These are phyloP conservation scores for Pollenia griseotomentosa DNA, from an alignment of 2,888 invertebrate genomes.

Conservation along the genomic window DNA sequence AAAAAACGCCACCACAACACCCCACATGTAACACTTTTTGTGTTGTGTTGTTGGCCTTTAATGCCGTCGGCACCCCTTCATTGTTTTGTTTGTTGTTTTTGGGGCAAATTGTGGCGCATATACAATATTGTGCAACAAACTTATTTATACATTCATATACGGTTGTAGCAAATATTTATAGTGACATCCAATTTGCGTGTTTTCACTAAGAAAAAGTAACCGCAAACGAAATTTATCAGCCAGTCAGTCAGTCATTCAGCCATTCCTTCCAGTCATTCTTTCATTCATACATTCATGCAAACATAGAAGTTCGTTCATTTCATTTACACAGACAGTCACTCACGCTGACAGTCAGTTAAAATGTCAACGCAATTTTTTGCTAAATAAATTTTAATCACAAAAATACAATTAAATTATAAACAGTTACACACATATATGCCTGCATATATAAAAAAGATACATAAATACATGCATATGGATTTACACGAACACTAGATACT, in stretches of 20 bases:
- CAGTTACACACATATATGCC: slow-evolving; percentile 28
- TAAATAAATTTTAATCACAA: slow-evolving; percentile 73
- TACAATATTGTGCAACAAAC: background rate
- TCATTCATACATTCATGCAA: slow-evolving; percentile 31
- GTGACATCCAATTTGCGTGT: slow-evolving; percentile 82
- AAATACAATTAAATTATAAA: slow-evolving; percentile 54
- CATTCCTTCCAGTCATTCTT: background rate
- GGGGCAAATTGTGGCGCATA: slow-evolving; percentile 7
- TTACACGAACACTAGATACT: slow-evolving; percentile 27
- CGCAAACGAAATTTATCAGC: slow-evolving; percentile 78
- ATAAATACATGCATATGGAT: background rate
- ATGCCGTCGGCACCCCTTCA: slow-evolving; percentile 66
- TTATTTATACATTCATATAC: slow-evolving; percentile 1
- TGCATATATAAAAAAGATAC: no score
- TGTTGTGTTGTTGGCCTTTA: background rate
- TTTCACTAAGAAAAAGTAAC: slow-evolving; percentile 63
- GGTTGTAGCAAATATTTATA: slow-evolving; percentile 77
- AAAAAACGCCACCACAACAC: slow-evolving; percentile 48
- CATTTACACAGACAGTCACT: slow-evolving; percentile 57
- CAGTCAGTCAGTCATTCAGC: slow-evolving; percentile 73
- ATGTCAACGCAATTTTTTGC: slow-evolving; percentile 77
- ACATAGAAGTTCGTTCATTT: slow-evolving; percentile 41
- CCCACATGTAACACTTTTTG: slow-evolving; percentile 57
- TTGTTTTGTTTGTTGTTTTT: slow-evolving; percentile 15
- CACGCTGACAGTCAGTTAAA: slow-evolving; percentile 76